phyloP scores from a whole-genome alignment of 2,888 invertebrate species.

The Caradrina kadenii region DNA sequence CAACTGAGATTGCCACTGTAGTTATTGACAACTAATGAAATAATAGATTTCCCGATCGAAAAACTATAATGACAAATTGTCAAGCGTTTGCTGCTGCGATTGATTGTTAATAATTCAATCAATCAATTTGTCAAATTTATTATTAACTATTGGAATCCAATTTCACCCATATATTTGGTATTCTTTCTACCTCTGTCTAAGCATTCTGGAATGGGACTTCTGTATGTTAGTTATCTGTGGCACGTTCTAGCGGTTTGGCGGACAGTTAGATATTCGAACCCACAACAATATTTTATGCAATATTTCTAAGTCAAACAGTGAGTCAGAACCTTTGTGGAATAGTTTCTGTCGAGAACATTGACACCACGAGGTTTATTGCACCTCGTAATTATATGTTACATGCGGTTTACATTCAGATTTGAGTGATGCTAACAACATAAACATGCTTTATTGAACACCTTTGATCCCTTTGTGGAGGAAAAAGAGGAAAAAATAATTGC shows the following conservation, averaged over 20 bases:
- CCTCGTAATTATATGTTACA: constrained; percentile 65
- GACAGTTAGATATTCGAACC: constrained; percentile 72
- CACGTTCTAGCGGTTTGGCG: constrained; percentile 64
- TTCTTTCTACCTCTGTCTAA: neutral
- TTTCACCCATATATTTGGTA: neutral
- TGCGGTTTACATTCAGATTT: constrained; percentile 58
- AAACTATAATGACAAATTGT: too few species aligned
- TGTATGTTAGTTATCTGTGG: neutral
- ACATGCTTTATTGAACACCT: constrained; percentile 29
- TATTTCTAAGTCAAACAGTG: constrained; percentile 78
- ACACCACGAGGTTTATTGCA: constrained; percentile 82
- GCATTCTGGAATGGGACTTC: constrained; percentile 21
- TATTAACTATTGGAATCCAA: neutral
- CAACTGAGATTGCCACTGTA: too few species aligned
- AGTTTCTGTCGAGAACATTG: constrained; percentile 76
- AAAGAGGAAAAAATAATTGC: constrained; percentile 12
- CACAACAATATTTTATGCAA: constrained; percentile 71
- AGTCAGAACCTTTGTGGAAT: constrained; percentile 69
- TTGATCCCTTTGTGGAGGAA: constrained; percentile 24
- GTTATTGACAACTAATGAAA: neutral
- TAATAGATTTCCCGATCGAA: too few species aligned
- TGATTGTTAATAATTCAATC: too few species aligned
- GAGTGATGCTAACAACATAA: constrained; percentile 49
- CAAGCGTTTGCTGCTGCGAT: too few species aligned
- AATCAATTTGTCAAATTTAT: too few species aligned